phyloP scores from a whole-genome alignment of 2,888 invertebrate genomes.

The Nycteola revayana region DNA sequence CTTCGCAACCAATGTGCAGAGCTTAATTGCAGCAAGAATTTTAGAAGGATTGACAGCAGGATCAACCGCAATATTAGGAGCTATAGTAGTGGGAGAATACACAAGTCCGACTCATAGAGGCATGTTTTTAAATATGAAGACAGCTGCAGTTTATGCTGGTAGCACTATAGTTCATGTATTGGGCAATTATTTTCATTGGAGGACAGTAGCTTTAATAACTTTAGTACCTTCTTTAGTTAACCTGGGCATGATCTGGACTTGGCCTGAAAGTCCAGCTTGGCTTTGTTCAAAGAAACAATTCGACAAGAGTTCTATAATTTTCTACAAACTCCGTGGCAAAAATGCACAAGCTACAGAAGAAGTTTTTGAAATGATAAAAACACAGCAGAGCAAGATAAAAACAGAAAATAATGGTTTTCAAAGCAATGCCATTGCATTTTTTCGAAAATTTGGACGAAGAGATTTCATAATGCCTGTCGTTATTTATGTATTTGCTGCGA shows the following conservation, averaged over 20 bases:
- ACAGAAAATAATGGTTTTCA: neutral
- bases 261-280: conserved; percentile 85
- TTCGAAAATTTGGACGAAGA: conserved; percentile 16
- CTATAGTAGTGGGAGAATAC: conserved; percentile 53
- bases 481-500: conserved; percentile 26
- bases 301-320: conserved; percentile 68
- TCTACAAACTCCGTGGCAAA: conserved; percentile 76
- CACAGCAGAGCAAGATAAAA: conserved; percentile 30
- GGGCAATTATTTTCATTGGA: conserved; percentile 40
- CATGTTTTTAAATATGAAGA: conserved; percentile 47
- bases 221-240: conserved; percentile 30
- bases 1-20: conserved; percentile 44
- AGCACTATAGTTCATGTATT: conserved; percentile 39
- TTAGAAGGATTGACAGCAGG: conserved; percentile 67
- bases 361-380: conserved; percentile 35
- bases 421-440: conserved; percentile 4
- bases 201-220: conserved; percentile 36
- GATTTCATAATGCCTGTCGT: conserved; percentile 30
- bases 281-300: conserved; percentile 62
- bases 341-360: conserved; percentile 32
- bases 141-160: conserved; percentile 38
- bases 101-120: conserved; percentile 46
- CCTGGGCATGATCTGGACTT: conserved; percentile 51
- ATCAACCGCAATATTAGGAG: conserved; percentile 54
- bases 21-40: conserved; percentile 39